Base-by-base conservation (phyloP, 2,888 invertebrate species). In the Adineta ricciae region DNA sequence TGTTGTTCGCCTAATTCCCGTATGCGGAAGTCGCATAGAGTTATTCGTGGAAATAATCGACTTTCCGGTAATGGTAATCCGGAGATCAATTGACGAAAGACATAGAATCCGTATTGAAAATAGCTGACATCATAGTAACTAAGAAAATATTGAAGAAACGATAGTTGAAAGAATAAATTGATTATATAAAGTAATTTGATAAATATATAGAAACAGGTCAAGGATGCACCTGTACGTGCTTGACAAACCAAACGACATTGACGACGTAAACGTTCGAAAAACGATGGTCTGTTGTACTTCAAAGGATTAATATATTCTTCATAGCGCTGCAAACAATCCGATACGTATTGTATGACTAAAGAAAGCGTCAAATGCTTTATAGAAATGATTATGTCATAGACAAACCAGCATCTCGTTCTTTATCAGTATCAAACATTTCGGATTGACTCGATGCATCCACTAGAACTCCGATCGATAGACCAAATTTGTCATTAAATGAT, bases 401-500 rank as follows among this genome's bases (percentile, higher is more conserved):
- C 32, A 64, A 14, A 82, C 83, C 52, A 46, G 72, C 84, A 32
- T 38, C 46, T n/a, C 84, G 78, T 19, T 85, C 84, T 41, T 73
- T 46, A 82, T 54, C 73, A 19, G 27, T 36, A 72, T 85, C 85
- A n/a, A 54, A 83, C 78, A 52, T 50, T 84, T 85, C 84, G 36
- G 14, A 85, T 54, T 84, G 46, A 46, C 52, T 78, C 9, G 85
- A 83, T 52, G 84, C 78, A 36, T 84, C 49, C 1, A 86, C 84
- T 41, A 84, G 54, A 41, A 84, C 84, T 27, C 78, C 56, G 36
- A 86, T 46, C n/a, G 84, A 52, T 84, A 84, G 24, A 52, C 84
- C 86, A 27, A 84, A 52, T 72, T 83, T 86, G 41, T 84, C 83
- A 82, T 86, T 84, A 46, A 86, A 83, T 27, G 86, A 86, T 49